phyloP scores from a whole-genome alignment of 30 jellyfish, hydroid and myxozoan species.

The Turritopsis dohrnii region DNA sequence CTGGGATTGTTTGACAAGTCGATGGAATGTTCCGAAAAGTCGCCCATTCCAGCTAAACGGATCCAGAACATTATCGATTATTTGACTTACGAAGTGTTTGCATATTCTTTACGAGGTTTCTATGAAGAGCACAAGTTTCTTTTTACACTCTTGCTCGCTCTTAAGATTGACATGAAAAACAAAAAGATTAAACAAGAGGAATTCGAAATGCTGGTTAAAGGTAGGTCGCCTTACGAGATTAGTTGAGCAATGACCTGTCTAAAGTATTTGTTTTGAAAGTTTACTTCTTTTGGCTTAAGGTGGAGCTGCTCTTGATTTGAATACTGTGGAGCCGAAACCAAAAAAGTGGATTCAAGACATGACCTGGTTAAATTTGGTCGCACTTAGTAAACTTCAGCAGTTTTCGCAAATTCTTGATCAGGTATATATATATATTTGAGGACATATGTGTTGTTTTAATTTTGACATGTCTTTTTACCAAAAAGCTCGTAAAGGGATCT shows the following conservation, averaged over 20 bases:
- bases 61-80: conserved; percentile 61
- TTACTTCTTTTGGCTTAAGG: conserved; percentile 18
- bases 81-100: conserved; percentile 65
- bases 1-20: conserved; percentile 64
- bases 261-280: background rate
- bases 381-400: conserved; percentile 72
- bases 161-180: conserved; percentile 63
- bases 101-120: conserved; percentile 66
- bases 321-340: conserved; percentile 74
- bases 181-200: conserved; percentile 59
- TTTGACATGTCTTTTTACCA: background rate
- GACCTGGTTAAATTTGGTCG: conserved; percentile 79
- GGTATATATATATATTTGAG: conserved; percentile 21
- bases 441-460: background rate
- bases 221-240: conserved; percentile 8
- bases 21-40: conserved; percentile 56
- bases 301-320: conserved; percentile 86
- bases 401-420: conserved; percentile 79
- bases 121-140: conserved; percentile 75
- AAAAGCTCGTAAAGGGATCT: background rate
- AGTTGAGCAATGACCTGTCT: background rate
- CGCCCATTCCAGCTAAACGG: conserved; percentile 75
- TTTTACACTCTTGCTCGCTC: conserved; percentile 63
- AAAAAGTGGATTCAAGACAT: conserved; percentile 86
- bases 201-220: conserved; percentile 65